These are phyloP conservation scores for Siniperca obscura DNA, from an alignment of 2,797 vertebrate species.

Conservation along the genomic window DNA sequence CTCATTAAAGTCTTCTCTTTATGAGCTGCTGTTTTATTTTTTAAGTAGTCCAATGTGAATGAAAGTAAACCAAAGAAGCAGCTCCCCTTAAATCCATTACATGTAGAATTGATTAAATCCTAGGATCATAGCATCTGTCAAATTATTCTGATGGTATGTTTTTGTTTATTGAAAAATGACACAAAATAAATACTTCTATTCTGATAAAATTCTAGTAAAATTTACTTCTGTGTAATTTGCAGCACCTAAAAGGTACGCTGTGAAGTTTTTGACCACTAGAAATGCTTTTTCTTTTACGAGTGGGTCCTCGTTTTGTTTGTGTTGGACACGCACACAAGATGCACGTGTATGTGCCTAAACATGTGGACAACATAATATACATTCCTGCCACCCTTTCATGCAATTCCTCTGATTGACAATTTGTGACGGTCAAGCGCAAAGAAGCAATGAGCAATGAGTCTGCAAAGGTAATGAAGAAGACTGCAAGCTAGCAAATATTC, in stretches of 20 bases:
- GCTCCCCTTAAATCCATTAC: not conserved
- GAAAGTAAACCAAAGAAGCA: not conserved
- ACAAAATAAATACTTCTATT: too few species aligned
- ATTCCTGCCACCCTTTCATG: too few species aligned
- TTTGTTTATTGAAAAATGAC: not conserved
- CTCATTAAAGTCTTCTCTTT: slow-evolving; percentile 29
- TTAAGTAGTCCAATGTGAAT: not conserved
- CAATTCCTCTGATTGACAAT: not conserved
- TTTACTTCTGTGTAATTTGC: too few species aligned
- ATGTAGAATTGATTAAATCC: not conserved
- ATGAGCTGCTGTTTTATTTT: not conserved
- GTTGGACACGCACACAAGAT: not conserved
- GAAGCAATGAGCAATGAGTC: not conserved
- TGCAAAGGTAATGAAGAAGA: too few species aligned
- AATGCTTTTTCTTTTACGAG: not conserved
- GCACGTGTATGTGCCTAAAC: not conserved
- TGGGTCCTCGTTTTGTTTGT: not conserved
- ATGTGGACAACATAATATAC: too few species aligned
- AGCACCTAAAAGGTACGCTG: too few species aligned
- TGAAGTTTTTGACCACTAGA: too few species aligned
- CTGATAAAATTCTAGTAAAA: too few species aligned
- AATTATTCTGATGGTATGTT: not conserved
- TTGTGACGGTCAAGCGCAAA: not conserved
- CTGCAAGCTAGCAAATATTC: not conserved
- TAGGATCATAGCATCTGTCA: not conserved